Evolutionary conservation across 2,113 vertebrate species (phyloP), one percentile per base, ranked within the genome.

Genomic region (Hucho hucho): DNA sequence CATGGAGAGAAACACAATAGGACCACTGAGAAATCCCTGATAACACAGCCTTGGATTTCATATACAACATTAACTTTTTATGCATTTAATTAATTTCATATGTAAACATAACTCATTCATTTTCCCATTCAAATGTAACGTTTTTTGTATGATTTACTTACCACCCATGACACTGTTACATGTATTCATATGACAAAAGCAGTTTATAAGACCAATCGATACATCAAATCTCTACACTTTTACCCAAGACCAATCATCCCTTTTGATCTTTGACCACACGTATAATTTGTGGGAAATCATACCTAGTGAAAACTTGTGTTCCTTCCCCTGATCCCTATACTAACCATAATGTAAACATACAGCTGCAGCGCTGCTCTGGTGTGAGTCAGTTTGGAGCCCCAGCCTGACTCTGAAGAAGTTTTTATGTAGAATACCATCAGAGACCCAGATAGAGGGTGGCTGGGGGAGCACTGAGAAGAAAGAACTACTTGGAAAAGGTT

Each of bases 271-370:
- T 70, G 70, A 61, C 67, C 49, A 69, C 75, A 73, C 43, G 46
- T n/a, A 59, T 29, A 20, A 32, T 77, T 28, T 9, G 59, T 16
- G 32, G 28, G 32, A 79, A 78, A 80, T 78, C 70, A 76, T 76
- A 70, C 13, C 72, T 68, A 81, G 74, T 37, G 72, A 16, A 43
- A 49, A 78, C 29, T 72, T 22, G n/a, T 68, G 32, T 70, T 53
- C 16, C 43, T 74, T 46, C 66, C 71, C 46, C 28, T 65, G 59
- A 73, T 58, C 64, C 69, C 61, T 73, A 79, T 81, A 12, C 26
- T 46, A 65, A 73, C 76, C 66, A 69, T 26, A 81, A 72, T 32
- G 32, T 47, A 81, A 82, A 70, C 78, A 75, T 63, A 70, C 18
- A 49, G n/a, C 61, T 64, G 63, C 6, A 58, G 12, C 49, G 28